Percentiles rank a stretch among this genome's conserved stretches.
These are phyloP conservation scores for Elephantulus edwardii DNA, from an alignment of 2,113 vertebrate genomes.

Conservation along the genomic window DNA sequence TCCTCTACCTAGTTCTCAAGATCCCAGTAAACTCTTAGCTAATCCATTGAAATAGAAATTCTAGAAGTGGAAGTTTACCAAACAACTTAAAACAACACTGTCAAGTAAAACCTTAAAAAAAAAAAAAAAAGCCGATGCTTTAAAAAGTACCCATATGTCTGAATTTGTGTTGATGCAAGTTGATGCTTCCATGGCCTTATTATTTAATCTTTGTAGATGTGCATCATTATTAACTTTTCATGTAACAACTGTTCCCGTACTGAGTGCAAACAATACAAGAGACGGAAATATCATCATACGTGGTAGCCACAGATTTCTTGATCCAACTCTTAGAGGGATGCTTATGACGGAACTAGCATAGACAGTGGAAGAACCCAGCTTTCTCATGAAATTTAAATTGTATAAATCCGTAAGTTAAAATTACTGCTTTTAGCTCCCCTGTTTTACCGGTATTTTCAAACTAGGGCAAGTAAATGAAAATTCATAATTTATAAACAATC, in stretches of 20 bases:
- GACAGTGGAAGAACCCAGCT: conserved; percentile 72
- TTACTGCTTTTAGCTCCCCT: conserved; percentile 66
- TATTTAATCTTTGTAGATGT: conserved; percentile 73
- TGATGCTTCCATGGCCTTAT: conserved; percentile 72
- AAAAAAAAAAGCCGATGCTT: not conserved
- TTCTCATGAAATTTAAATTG: conserved; percentile 72
- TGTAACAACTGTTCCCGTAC: conserved; percentile 82
- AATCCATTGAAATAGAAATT: conserved; percentile 37
- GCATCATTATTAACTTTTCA: conserved; percentile 85
- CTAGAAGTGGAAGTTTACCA: conserved; percentile 33
- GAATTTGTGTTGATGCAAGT: conserved; percentile 60
- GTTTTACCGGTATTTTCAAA: conserved; percentile 85
- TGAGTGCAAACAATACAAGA: conserved; percentile 71
- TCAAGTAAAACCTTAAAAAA: conserved; percentile 68
- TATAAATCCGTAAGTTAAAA: conserved; percentile 78
- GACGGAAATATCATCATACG: not conserved
- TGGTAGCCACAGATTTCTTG: not conserved
- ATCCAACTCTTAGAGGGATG: conserved; percentile 62
- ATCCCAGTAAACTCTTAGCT: conserved; percentile 37
- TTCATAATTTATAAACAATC: conserved; percentile 90
- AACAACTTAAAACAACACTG: not conserved
- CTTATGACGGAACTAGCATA: conserved; percentile 45
- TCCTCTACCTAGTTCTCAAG: conserved; percentile 48
- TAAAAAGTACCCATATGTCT: conserved; percentile 56
- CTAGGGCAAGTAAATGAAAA: conserved; percentile 88